Conservation (phyloP, 2,888 invertebrate genomes). For the Gymnocheta viridis region DNA sequence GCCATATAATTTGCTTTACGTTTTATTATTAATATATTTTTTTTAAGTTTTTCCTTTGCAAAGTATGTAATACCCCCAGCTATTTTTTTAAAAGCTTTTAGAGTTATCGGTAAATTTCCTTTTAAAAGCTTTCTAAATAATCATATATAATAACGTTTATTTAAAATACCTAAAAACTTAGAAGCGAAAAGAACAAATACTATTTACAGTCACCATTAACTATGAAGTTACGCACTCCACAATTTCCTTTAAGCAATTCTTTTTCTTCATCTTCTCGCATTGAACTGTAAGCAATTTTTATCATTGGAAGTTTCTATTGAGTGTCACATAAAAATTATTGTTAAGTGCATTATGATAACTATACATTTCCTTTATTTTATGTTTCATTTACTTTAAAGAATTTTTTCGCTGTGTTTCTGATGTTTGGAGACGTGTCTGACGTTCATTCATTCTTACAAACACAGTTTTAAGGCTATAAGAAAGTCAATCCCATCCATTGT, state of each 20-base stretch:
- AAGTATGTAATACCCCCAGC: no score
- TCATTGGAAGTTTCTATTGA: slow-evolving; percentile 56
- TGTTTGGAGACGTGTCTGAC: not conserved
- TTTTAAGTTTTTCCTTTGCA: not conserved
- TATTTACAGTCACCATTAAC: slow-evolving; percentile 22
- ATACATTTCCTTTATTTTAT: slow-evolving; percentile 63
- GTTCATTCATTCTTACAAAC: not conserved
- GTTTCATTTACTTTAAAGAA: slow-evolving; percentile 34
- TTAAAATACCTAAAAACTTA: not conserved
- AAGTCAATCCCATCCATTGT: no score
- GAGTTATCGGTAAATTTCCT: not conserved
- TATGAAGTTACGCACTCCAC: not conserved
- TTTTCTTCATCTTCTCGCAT: not conserved
- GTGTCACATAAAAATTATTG: slow-evolving; percentile 66
- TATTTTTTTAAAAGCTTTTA: not conserved
- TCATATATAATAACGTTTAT: not conserved
- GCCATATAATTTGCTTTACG: no score
- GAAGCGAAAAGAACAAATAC: not conserved
- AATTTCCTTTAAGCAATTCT: not conserved
- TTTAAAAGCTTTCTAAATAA: not conserved
- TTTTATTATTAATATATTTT: not conserved
- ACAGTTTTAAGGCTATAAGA: not conserved
- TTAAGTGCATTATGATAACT: slow-evolving; percentile 63
- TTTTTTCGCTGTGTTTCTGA: not conserved
- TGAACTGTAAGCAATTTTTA: not conserved